These are phyloP conservation scores for Tridacna gigas DNA, from an alignment of 2,888 invertebrate genomes.

Conservation along the genomic window DNA sequence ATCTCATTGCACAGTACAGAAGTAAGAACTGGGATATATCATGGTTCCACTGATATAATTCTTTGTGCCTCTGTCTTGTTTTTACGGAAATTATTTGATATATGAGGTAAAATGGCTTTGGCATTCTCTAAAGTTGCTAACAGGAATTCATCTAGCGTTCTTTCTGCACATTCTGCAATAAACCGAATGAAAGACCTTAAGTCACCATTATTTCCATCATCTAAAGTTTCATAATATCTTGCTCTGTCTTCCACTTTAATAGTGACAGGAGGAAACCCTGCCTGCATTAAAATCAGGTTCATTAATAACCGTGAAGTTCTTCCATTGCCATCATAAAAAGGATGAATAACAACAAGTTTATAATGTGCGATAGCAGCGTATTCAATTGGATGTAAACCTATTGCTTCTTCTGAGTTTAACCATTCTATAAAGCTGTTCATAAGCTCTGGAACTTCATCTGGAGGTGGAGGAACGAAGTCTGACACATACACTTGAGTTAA, in stretches of 20 bases:
- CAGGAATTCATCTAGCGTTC: conserved; percentile 93
- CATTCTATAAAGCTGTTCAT: conserved; percentile 96
- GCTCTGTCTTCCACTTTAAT: conserved; percentile 93
- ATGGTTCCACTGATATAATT: conserved; percentile 57
- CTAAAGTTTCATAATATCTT: conserved; percentile 92
- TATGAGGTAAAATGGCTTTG: conserved; percentile 52
- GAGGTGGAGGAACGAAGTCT: conserved; percentile 96
- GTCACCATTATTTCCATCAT: conserved; percentile 97
- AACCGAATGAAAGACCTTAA: conserved; percentile 98
- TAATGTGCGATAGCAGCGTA: conserved; percentile 98
- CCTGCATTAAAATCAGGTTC: conserved; percentile 96
- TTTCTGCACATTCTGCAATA: conserved; percentile 94
- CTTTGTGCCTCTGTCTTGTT: conserved; percentile 44
- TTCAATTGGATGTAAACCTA: conserved; percentile 95
- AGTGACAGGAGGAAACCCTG: conserved; percentile 98
- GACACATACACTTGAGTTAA: conserved; percentile 93
- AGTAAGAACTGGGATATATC: not conserved
- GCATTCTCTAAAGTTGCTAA: conserved; percentile 83
- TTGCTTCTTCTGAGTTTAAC: conserved; percentile 94
- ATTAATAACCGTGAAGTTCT: conserved; percentile 97
- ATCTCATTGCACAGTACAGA: too few species aligned
- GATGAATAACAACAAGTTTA: conserved; percentile 98
- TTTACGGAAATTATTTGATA: conserved; percentile 41
- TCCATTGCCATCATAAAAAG: conserved; percentile 98
- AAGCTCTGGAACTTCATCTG: conserved; percentile 91